These are phyloP conservation scores for Melanotaenia pygmaea DNA, from an alignment of 2,797 vertebrate genomes.

Conservation along the genomic window DNA sequence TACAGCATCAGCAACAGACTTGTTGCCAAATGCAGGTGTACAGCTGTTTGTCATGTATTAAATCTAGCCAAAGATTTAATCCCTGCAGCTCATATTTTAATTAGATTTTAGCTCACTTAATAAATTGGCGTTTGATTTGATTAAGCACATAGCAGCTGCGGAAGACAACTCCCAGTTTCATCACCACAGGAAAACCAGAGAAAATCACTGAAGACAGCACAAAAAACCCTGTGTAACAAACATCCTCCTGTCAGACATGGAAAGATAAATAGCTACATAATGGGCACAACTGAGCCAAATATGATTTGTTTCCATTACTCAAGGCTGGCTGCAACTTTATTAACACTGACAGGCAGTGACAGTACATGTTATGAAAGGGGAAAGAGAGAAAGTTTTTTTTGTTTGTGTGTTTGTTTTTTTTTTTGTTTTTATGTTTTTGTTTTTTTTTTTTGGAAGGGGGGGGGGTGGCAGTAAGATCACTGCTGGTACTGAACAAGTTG, in stretches of 20 bases:
- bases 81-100: constrained; percentile 77
- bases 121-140: constrained; percentile 82
- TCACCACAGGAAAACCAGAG: constrained; percentile 58
- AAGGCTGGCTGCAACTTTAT: constrained; percentile 67
- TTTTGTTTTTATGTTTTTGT: background rate
- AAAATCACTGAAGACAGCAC: constrained; percentile 40
- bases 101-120: constrained; percentile 78
- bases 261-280: constrained; percentile 67
- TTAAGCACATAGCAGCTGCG: constrained; percentile 77
- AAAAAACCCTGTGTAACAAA: constrained; percentile 46
- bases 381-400: constrained; percentile 11
- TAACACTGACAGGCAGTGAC: constrained; percentile 62
- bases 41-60: constrained; percentile 84
- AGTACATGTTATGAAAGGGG: constrained; percentile 44
- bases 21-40: constrained; percentile 75
- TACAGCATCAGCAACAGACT: constrained; percentile 48
- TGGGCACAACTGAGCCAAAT: constrained; percentile 61
- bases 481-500: constrained; percentile 28
- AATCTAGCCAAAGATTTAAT: constrained; percentile 78
- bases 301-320: constrained; percentile 73
- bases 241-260: constrained; percentile 54
- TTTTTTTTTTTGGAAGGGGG: no score
- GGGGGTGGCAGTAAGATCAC: constrained; percentile 9
- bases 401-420: constrained; percentile 3
- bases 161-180: constrained; percentile 63